Percentiles rank a stretch among this genome's conserved stretches.
Conservation (phyloP, 1,140 invertebrate genomes). For the Diabrotica undecimpunctata region DNA sequence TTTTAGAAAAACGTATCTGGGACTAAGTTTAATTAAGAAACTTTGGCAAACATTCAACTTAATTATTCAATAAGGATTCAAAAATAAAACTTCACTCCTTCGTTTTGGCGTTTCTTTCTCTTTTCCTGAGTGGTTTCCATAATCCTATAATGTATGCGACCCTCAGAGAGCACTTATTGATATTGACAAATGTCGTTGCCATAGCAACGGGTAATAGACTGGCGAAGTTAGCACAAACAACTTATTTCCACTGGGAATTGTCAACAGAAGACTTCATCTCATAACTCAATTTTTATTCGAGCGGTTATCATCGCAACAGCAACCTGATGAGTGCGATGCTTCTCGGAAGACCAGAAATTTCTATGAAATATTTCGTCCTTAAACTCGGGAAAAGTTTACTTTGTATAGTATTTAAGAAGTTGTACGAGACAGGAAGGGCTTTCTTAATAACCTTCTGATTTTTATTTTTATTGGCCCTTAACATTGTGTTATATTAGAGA, state of each 20-base stretch:
- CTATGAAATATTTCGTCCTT: not conserved
- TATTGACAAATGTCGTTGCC: constrained; percentile 39
- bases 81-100: not conserved
- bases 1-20: not conserved
- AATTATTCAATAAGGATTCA: not conserved
- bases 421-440: not conserved
- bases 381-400: constrained; percentile 7
- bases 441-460: not conserved
- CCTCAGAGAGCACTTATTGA: constrained; percentile 23
- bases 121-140: constrained; percentile 2
- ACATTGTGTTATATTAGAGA: too few species aligned
- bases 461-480: not conserved
- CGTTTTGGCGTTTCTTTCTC: not conserved
- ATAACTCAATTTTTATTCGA: constrained; percentile 45
- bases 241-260: constrained; percentile 45
- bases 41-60: not conserved
- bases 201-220: constrained; percentile 40
- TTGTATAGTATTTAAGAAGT: not conserved
- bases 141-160: constrained; percentile 7
- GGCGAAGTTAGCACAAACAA: constrained; percentile 42
- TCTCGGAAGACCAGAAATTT: not conserved
- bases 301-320: constrained; percentile 41
- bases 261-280: constrained; percentile 43
- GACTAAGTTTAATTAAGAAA: not conserved
- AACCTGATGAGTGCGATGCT: constrained; percentile 33